Evolutionary conservation across 2,888 invertebrate genomes (phyloP), one percentile per base, ranked within the genome.

Genomic region (Unio delphinus): DNA sequence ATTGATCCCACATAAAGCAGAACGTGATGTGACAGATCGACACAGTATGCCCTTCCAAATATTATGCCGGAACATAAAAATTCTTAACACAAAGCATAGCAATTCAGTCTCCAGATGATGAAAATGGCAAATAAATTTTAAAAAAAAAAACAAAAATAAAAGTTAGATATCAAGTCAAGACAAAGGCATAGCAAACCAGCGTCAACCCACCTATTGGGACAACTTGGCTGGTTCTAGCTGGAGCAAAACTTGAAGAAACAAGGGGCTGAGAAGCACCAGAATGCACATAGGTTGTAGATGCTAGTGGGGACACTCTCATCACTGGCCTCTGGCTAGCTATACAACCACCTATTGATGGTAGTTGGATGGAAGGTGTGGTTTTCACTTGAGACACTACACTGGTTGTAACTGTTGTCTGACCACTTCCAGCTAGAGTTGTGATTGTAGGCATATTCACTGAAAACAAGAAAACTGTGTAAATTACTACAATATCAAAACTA

Each of bases 261-360:
- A n/a, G 68, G 63, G 20, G 26, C 68, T 68, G 55, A 63, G 63
- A 61, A 34, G n/a, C 61, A 55, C 28, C 30, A 23, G 45, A 23
- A 17, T 65, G 55, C 57, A 34, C 56, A 23, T 65, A 63, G 55
- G 67, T 61, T 11, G 65, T 62, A 30, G 67, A 62, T 7, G 80
- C 69, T 61, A 86, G 72, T 8, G 92, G 87, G 7, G 87, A 82
- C 45, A 88, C 88, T 62, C 83, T 79, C 83, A 87, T 85, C 58
- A 88, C 83, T 28, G 88, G 87, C 69, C 86, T 88, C 45, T 72
- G 78, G 8, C 66, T 59, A 26, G 69, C 65, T 8, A 73, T 61
- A 20, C 62, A 62, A 15, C 68, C 62, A 11, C 79, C 61, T 61
- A 73, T 69, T 17, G 73, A 60, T 1, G 83, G 81, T 28, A 83